Evolutionary conservation across 2,888 invertebrate species (phyloP).

Genomic region (Himalopsyche kuldschensis): DNA sequence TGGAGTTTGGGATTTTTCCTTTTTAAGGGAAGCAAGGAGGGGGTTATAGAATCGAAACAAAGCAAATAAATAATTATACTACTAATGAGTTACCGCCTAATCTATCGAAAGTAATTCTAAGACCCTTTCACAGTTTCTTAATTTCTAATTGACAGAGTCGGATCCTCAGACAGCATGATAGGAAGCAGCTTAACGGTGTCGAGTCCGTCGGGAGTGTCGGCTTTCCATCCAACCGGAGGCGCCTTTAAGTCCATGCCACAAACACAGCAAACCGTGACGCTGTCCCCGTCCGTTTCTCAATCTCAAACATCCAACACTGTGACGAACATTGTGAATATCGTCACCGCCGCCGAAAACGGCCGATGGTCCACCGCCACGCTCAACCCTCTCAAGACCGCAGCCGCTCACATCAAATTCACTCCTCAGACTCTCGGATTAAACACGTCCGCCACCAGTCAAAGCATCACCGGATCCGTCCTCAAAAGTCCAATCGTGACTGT

Average conservation of each 20-base stretch:
- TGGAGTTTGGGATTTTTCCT: too few relatives aligned
- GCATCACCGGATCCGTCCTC: constrained; percentile 43
- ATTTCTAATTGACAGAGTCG: constrained; percentile 46
- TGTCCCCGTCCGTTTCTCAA: constrained; percentile 28
- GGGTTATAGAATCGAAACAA: too few relatives aligned
- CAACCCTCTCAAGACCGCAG: constrained; percentile 22
- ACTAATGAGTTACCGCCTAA: too few relatives aligned
- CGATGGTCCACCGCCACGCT: constrained; percentile 29
- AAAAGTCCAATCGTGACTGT: constrained; percentile 52
- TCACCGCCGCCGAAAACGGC: constrained; percentile 34
- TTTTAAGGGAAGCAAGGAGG: too few relatives aligned
- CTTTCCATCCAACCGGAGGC: constrained; percentile 91
- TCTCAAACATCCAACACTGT: constrained; percentile 20
- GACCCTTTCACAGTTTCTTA: too few relatives aligned
- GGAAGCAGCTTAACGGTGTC: constrained; percentile 57
- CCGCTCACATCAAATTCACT: constrained; percentile 35
- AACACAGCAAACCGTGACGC: constrained; percentile 29
- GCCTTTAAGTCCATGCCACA: constrained; percentile 87
- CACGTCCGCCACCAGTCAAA: constrained; percentile 15
- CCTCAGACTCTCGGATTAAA: constrained; percentile 20
- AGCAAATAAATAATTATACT: too few relatives aligned
- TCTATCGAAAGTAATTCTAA: too few relatives aligned
- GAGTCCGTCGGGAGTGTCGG: constrained; percentile 81
- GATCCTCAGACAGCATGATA: constrained; percentile 56
- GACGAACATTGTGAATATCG: constrained; percentile 35